A percentile compares a stretch with the other conserved stretches of the same genome.
Evolutionary conservation across 1,140 invertebrate species (phyloP).

Genomic region (Drosophila lini): DNA sequence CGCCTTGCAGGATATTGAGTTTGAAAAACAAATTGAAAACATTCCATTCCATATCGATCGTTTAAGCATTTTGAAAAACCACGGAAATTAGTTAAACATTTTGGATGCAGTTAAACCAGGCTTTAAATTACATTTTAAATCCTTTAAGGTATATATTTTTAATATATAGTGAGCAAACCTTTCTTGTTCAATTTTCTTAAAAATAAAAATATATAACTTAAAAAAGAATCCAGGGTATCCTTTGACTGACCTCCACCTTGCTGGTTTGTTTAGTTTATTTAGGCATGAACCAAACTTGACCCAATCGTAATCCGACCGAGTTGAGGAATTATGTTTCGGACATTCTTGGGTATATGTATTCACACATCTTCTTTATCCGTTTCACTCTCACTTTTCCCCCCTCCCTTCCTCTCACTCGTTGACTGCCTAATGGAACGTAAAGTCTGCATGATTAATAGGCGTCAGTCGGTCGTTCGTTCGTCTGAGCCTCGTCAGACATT

Average conservation of each 20-base stretch:
- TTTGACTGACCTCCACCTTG: not conserved
- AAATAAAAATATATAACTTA: not conserved
- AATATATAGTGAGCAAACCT: no score
- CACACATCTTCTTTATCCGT: constrained; percentile 3
- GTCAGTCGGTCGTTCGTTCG: constrained; percentile 64
- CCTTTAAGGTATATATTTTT: no score
- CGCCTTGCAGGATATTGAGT: constrained; percentile 17
- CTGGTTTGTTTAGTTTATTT: constrained; percentile 12
- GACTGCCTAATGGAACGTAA: constrained; percentile 79
- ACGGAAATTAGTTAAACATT: not conserved
- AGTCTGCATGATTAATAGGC: constrained; percentile 83
- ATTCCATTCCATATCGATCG: not conserved
- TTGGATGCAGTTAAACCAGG: not conserved
- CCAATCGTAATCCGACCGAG: constrained; percentile 23
- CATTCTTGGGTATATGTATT: constrained; percentile 11
- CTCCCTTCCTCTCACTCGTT: constrained; percentile 28
- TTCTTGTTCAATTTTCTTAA: no score
- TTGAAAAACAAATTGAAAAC: constrained; percentile 8
- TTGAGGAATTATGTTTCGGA: constrained; percentile 34
- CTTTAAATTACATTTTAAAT: no score
- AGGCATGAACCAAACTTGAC: constrained; percentile 15
- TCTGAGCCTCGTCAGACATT: constrained; percentile 70
- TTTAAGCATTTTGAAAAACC: not conserved
- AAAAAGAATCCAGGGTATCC: not conserved
- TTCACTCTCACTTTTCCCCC: not conserved